Percentiles rank a stretch among this genome's conserved stretches.
phyloP scores from a whole-genome alignment of 2,797 vertebrate genomes.

The Odontamblyopus rebecca region DNA sequence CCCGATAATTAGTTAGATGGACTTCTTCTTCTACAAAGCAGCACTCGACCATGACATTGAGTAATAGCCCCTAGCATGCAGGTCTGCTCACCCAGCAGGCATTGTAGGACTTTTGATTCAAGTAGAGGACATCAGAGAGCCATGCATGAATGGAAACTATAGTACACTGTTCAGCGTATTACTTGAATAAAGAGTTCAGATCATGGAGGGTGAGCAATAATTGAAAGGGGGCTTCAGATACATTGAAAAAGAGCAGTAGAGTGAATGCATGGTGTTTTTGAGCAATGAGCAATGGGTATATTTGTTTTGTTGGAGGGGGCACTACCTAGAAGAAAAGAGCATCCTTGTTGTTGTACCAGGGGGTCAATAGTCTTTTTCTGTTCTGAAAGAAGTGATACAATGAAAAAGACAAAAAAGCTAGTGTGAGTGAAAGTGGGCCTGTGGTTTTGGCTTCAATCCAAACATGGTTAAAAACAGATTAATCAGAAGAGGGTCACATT shows the following conservation, averaged over 20 bases:
- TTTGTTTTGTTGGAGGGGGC: conserved; percentile 22
- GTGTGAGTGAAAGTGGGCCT: conserved; percentile 35
- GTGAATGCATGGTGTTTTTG: background rate
- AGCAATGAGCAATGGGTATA: conserved; percentile 12
- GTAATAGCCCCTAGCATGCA: conserved; percentile 40
- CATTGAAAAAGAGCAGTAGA: conserved; percentile 23
- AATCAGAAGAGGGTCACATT: conserved; percentile 73
- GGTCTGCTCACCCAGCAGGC: conserved; percentile 18
- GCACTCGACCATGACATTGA: conserved; percentile 42
- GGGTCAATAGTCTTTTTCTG: conserved; percentile 34
- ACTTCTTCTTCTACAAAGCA: conserved; percentile 34
- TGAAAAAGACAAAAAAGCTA: conserved; percentile 41
- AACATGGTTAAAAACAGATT: conserved; percentile 80
- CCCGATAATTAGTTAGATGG: conserved; percentile 38
- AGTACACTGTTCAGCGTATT: conserved; percentile 69
- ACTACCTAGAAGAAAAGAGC: conserved; percentile 32
- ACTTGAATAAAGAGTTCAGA: conserved; percentile 29
- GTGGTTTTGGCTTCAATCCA: conserved; percentile 68
- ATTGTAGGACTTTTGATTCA: conserved; percentile 40
- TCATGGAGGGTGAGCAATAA: conserved; percentile 10
- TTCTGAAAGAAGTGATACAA: conserved; percentile 64
- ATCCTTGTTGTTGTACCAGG: conserved; percentile 34
- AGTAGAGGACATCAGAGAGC: conserved; percentile 58
- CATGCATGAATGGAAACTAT: conserved; percentile 64
- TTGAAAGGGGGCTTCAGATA: conserved; percentile 34